Evolutionary conservation across 2,113 vertebrate species (phyloP), one percentile per base, ranked within the genome.

Genomic region (Pituophis catenifer): DNA sequence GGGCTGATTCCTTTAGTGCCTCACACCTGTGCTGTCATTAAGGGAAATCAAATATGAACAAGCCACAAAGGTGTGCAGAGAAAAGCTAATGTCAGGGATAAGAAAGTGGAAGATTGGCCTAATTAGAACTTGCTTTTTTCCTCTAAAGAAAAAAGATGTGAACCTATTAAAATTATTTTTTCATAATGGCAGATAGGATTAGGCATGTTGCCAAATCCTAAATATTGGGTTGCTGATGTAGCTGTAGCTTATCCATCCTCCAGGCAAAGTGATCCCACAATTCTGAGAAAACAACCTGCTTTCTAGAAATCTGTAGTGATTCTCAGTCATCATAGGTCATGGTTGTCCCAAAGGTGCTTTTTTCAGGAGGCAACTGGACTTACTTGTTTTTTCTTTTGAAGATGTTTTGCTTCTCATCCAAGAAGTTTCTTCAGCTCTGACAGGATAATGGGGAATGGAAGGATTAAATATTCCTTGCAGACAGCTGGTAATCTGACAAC

Each of bases 101-200:
- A n/a, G n/a, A 44, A 88, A 91, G 8, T 6, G 93, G 89, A 92
- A 93, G 94, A 55, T 70, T 81, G 75, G 33, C 33, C 33, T 81
- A 21, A 21, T 81, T 38, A 81, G 33, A 81, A 44, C 70, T 33
- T 70, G 12, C 8, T 89, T 88, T 92, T 92, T 58, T 10, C 59
- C 26, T 38, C 17, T 89, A 33, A 24, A 33, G 38, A 53, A 85
- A 93, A 15, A 17, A 19, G 62, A 89, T 23, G 23, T 13, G 5
- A 7, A 26, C 53, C 50, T 81, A 48, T 75, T 21, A 26, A 52
- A 81, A 8, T 8, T 33, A 7, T n/a, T 57, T 75, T 8, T 33
- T 52, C 62, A 44, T 50, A 15, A 4, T 19, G 3, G 11, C 17
- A 55, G 59, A 26, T 55, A 62, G 52, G 5, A 29, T 24, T 52